Evolutionary conservation across 2,113 vertebrate genomes (phyloP), one percentile per base, ranked within the genome.

Genomic region (Egretta garzetta): DNA sequence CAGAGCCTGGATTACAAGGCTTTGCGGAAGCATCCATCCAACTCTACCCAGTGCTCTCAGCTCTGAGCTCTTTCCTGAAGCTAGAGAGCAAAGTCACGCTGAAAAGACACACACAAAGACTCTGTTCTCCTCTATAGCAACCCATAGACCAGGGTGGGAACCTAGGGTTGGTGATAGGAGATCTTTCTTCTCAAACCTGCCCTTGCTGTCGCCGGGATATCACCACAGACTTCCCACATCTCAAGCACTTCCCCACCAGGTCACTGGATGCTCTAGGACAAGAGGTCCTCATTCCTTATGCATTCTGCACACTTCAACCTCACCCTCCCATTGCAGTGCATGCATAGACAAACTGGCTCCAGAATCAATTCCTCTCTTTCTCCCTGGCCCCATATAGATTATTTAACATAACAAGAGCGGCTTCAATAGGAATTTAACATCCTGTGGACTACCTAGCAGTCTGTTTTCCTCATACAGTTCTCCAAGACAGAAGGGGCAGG

Each of bases 41-140:
- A 56, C n/a, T 55, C 32, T 21, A 53, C 16, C 43, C 49, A 72
- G 74, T 0, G 0, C 27, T 59, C 56, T 30, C 33, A 76, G 63
- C 70, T 82, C 77, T 33, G 55, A 90, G 77, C 39, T 56, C 32
- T 21, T 63, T 53, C 26, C 56, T 59, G 60, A 71, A 62, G 45
- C 8, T 5, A 62, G 37, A 67, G 11, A 86, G 27, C 19, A 8
- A 84, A 87, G 39, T 10, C n/a, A 80, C 26, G 10, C 67, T 43
- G 33, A 94, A 83, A 73, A 60, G 23, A 63, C 15, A 56, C 33
- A 22, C 28, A 49, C 3, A 10, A 56, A 32, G 41, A 53, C 14
- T 74, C 14, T 39, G 32, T 32, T 20, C 13, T 75, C 28, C 66
- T 43, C 58, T 43, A 6, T 6, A 41, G 12, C 20, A 71, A 85